Evolutionary conservation across 2,888 invertebrate genomes (phyloP), one percentile per base, ranked within the genome.

Genomic region (Amphiduros pacificus): DNA sequence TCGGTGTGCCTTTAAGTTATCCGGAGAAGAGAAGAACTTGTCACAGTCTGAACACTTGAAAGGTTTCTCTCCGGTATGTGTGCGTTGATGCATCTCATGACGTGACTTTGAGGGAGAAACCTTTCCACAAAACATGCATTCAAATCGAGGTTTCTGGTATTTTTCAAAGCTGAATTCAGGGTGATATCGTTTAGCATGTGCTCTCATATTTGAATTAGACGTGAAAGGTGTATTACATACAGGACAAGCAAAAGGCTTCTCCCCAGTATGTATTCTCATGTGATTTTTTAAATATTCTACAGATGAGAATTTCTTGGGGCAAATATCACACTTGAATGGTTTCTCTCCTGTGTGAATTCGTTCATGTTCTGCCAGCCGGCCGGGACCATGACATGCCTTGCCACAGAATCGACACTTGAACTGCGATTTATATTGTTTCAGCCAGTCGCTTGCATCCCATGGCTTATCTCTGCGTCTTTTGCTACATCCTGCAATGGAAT

Each of bases 311-410:
- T 17, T 54, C 29, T 22, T 24, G 36, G n/a, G 5, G 32, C 54
- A 54, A 2, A 54, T 9, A 32, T n/a, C 20, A 32, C 54, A 54
- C 11, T n/a, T 36, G 17, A 54, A 54, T 3, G 54, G 54, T 14
- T 54, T 54, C 22, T 54, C 54, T 2, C 54, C 54, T 1, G 54
- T 54, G 20, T 54, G 54, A n/a, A 31, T 54, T 24, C 54, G 11
- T 32, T n/a, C 11, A 22, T 54, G 54, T 32, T 32, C 17, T 20
- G 32, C 32, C 17, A 54, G 9, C 11, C 20, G 31, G 3, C 17
- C n/a, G n/a, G 29, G 29, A 11, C 32, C 32, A 20, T 20, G 17
- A 17, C 17, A 54, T 3, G 29, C 24, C 36, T 54, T 54, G 32
- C 5, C 29, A 22, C 54, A 54, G 6, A 54, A 17, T 4, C 32